These are phyloP conservation scores for Taeniopygia guttata DNA, from an alignment of 2,797 vertebrate species.

Conservation along the genomic window DNA sequence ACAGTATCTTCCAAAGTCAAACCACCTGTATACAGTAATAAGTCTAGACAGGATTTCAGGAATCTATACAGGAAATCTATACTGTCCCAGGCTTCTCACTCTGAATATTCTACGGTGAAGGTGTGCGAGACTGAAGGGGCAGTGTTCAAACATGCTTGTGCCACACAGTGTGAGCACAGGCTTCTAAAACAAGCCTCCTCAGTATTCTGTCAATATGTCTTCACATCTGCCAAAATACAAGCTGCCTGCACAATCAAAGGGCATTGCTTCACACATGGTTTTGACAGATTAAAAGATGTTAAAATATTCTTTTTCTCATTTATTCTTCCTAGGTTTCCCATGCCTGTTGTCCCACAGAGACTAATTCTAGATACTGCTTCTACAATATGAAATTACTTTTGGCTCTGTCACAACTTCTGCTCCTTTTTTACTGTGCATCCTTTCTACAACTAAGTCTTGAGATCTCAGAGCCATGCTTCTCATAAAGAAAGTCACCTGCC, in stretches of 20 bases:
- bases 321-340: neutral
- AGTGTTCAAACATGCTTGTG: neutral
- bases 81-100: neutral
- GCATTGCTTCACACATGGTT: neutral
- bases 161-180: neutral
- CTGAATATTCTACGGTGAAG: neutral
- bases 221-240: constrained; percentile 5
- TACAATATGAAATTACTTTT: neutral
- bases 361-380: neutral
- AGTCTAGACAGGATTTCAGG: neutral
- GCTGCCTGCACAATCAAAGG: neutral
- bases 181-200: constrained; percentile 1
- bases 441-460: neutral
- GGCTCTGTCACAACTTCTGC: neutral
- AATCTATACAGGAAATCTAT: neutral
- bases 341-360: neutral
- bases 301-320: neutral
- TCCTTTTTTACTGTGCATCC: neutral
- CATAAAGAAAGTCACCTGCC: neutral
- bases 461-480: neutral
- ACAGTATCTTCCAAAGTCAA: neutral
- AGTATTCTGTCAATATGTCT: neutral
- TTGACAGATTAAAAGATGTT: neutral
- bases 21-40: neutral
- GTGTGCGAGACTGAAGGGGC: neutral